Evolutionary conservation across 2,797 vertebrate genomes (phyloP).

Genomic region (Lepus oiostolus): DNA sequence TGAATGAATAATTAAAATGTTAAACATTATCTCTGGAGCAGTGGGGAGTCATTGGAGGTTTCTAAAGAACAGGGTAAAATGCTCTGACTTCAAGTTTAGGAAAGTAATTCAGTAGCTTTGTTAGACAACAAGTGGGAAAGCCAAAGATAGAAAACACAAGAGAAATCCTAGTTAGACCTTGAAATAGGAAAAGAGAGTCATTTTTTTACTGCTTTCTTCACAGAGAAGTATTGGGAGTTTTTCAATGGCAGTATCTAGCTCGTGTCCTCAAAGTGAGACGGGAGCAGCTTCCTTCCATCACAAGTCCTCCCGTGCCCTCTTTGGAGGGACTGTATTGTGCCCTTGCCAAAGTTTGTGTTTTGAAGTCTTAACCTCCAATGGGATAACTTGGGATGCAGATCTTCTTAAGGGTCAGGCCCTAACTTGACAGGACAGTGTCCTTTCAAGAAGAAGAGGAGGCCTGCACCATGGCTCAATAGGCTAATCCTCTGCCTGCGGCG

Average conservation of each 20-base stretch:
- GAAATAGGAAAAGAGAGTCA: not conserved
- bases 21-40: not conserved
- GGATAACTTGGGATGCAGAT: not conserved
- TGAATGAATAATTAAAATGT: not conserved
- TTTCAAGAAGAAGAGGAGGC: not conserved
- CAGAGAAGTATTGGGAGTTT: not conserved
- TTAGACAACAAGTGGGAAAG: not conserved
- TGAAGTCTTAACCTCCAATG: not conserved
- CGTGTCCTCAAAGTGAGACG: not conserved
- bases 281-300: not conserved
- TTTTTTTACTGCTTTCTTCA: not conserved
- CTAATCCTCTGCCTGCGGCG: too few relatives aligned
- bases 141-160: constrained; percentile 17
- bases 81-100: not conserved
- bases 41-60: not conserved
- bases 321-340: not conserved
- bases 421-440: not conserved
- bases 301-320: not conserved
- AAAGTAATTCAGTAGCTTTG: not conserved
- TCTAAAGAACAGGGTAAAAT: not conserved
- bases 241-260: not conserved
- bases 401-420: not conserved
- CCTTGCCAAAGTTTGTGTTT: not conserved
- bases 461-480: too few relatives aligned
- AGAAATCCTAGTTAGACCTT: not conserved